Evolutionary conservation across 1,140 invertebrate species (phyloP).

Genomic region (Pissodes strobi): DNA sequence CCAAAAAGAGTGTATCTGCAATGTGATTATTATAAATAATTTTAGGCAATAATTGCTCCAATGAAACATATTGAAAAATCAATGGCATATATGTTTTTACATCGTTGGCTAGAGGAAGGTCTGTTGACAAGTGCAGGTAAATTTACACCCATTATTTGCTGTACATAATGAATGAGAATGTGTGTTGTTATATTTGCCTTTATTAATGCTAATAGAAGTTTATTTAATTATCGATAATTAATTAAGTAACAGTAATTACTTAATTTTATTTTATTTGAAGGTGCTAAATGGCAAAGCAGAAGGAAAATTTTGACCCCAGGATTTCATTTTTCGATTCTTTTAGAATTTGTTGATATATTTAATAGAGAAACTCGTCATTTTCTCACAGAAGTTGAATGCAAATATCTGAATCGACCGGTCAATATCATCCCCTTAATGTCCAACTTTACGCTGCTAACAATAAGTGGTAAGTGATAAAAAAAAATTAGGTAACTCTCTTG

Average conservation of each 20-base stretch:
- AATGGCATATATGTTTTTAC: conserved; percentile 12
- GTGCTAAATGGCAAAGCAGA: conserved; percentile 73
- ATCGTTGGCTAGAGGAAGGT: conserved; percentile 67
- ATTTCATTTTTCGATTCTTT: conserved; percentile 84
- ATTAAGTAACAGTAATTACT: too few species aligned
- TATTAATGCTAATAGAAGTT: too few species aligned
- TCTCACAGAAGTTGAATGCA: conserved; percentile 45
- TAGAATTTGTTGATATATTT: conserved; percentile 75
- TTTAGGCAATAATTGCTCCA: conserved; percentile 13
- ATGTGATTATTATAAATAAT: not conserved
- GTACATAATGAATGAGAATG: too few species aligned
- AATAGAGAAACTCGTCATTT: conserved; percentile 66
- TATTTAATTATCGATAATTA: too few species aligned
- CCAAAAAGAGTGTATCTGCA: too few species aligned
- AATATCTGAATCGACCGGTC: not conserved
- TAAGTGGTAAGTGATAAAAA: conserved; percentile 32
- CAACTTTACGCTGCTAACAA: conserved; percentile 25
- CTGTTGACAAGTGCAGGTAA: conserved; percentile 62
- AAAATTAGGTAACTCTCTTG: too few species aligned
- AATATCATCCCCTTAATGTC: conserved; percentile 15
- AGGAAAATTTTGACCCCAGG: conserved; percentile 80
- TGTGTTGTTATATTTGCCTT: too few species aligned
- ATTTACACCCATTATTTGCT: too few species aligned
- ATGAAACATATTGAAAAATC: conserved; percentile 27
- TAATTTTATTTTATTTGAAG: too few species aligned